Evolutionary conservation across 2,113 vertebrate species (phyloP).

Genomic region (Taurulus bubalis): DNA sequence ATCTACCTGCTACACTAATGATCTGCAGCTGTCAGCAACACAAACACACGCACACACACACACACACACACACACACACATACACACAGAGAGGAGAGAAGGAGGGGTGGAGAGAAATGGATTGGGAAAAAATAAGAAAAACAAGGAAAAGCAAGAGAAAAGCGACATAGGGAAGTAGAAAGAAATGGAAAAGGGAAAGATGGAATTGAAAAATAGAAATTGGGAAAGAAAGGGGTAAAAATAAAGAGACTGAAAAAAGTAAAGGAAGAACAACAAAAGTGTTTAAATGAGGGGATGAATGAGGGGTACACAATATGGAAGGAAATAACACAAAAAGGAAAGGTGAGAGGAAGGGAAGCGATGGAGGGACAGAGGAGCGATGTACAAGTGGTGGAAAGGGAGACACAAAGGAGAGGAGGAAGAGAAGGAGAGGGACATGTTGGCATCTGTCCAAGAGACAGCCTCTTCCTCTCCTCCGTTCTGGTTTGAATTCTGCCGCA

Average conservation of each 20-base stretch:
- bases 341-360: not conserved
- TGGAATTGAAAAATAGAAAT: not conserved
- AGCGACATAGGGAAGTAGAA: not conserved
- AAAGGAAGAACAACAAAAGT: not conserved
- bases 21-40: conserved; percentile 68
- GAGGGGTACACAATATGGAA: not conserved
- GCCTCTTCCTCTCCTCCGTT: conserved; percentile 51
- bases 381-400: not conserved
- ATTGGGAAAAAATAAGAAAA: not conserved
- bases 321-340: not conserved
- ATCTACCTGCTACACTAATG: conserved; percentile 70
- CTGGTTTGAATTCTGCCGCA: conserved; percentile 60
- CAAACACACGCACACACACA: conserved; percentile 8
- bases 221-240: not conserved
- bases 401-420: conserved; percentile 46
- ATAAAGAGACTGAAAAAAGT: not conserved
- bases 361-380: not conserved
- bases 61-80: conserved; percentile 15
- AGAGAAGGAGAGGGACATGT: conserved; percentile 23
- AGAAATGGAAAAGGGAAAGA: not conserved
- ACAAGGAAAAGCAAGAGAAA: not conserved
- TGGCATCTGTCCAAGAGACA: conserved; percentile 53
- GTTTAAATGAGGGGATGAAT: not conserved
- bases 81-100: not conserved
- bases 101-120: not conserved